Percentiles rank a stretch among this genome's conserved stretches.
These are phyloP conservation scores for Lucinisca nassula DNA, from an alignment of 2,888 invertebrate genomes.

Conservation along the genomic window DNA sequence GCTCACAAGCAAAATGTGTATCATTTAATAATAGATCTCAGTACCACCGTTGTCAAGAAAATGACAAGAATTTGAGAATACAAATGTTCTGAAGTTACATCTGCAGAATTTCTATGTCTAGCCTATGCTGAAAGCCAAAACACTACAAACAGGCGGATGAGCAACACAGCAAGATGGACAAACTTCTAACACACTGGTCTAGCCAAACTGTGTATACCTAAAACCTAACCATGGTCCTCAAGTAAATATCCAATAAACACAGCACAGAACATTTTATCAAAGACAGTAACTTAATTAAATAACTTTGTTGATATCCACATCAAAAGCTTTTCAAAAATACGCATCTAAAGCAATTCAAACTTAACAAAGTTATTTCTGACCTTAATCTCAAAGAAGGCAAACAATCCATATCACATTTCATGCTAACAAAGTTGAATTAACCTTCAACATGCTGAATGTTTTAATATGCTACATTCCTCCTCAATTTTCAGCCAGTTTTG, in stretches of 20 bases:
- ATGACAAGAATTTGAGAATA: neutral
- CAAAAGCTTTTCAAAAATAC: neutral
- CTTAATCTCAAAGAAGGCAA: neutral
- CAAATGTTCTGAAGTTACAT: neutral
- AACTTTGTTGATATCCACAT: neutral
- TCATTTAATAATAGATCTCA: too few relatives aligned
- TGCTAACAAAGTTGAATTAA: too few relatives aligned
- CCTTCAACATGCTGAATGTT: too few relatives aligned
- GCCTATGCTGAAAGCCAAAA: neutral
- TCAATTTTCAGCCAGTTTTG: too few relatives aligned
- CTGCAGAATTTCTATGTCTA: neutral
- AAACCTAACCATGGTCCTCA: slow-evolving; percentile 53
- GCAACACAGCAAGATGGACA: neutral
- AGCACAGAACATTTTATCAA: neutral
- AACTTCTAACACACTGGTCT: too few relatives aligned
- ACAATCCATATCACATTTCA: too few relatives aligned
- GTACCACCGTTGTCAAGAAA: too few relatives aligned
- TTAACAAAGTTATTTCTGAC: neutral
- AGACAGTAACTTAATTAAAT: neutral
- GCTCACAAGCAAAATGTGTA: too few relatives aligned
- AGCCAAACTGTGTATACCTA: neutral
- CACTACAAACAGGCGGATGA: neutral
- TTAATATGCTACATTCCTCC: too few relatives aligned
- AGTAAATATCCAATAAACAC: slow-evolving; percentile 67
- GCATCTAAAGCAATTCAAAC: too few relatives aligned